Evolutionary conservation across 1,140 invertebrate species (phyloP).

Genomic region (Tetramorium alpestre): DNA sequence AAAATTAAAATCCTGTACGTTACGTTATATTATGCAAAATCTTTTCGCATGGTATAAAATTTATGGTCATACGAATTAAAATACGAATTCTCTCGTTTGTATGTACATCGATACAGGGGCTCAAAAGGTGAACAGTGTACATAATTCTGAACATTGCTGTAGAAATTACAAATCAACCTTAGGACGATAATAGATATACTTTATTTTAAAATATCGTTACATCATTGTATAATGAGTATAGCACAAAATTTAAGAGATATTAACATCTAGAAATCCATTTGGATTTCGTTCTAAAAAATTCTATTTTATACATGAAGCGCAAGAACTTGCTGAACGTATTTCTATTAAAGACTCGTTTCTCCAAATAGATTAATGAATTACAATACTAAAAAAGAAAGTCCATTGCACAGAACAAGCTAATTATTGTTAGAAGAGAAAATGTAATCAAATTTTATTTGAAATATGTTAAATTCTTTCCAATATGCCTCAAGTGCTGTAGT

Average conservation of each 20-base stretch:
- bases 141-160: slow-evolving; percentile 40
- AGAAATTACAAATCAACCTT: slow-evolving; percentile 16
- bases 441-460: not conserved
- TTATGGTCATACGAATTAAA: not conserved
- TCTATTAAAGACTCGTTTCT: slow-evolving; percentile 27
- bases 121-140: slow-evolving; percentile 36
- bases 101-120: slow-evolving; percentile 34
- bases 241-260: slow-evolving; percentile 31
- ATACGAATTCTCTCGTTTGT: slow-evolving; percentile 30
- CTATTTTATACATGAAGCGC: slow-evolving; percentile 28
- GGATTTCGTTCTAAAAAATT: slow-evolving; percentile 23
- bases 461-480: not conserved
- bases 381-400: slow-evolving; percentile 14
- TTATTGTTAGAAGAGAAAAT: not conserved
- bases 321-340: slow-evolving; percentile 1
- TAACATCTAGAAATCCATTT: slow-evolving; percentile 27
- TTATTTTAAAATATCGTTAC: slow-evolving; percentile 53
- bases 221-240: slow-evolving; percentile 48
- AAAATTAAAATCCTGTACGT: slow-evolving; percentile 31
- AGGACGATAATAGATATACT: slow-evolving; percentile 62
- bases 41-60: not conserved
- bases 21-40: slow-evolving; percentile 42
- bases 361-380: not conserved
- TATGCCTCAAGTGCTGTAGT: not conserved
- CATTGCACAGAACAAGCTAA: slow-evolving; percentile 2